These are phyloP conservation scores for Agrypnus murinus DNA, from an alignment of 2,888 invertebrate species.

Conservation along the genomic window DNA sequence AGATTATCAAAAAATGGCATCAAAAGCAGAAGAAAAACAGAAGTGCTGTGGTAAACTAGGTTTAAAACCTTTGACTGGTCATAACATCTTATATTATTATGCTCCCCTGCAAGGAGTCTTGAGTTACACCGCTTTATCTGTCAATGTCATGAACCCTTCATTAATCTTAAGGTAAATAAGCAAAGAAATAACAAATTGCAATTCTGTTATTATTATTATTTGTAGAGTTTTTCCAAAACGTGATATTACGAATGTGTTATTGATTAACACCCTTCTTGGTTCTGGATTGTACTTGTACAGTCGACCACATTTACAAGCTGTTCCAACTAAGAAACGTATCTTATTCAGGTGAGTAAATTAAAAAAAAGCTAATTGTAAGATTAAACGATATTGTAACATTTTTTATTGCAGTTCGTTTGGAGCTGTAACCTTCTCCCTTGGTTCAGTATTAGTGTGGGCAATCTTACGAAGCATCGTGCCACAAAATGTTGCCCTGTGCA, in stretches of 20 bases:
- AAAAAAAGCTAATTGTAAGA: background rate
- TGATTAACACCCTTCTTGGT: conserved; percentile 87
- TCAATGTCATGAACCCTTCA: conserved; percentile 90
- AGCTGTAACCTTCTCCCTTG: conserved; percentile 89
- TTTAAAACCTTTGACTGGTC: conserved; percentile 81
- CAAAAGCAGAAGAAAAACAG: conserved; percentile 59
- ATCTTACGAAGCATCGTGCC: conserved; percentile 87
- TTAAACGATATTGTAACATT: too few relatives aligned
- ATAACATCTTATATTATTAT: conserved; percentile 84
- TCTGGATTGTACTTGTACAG: conserved; percentile 89
- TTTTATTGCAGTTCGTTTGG: conserved; percentile 75
- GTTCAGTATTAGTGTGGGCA: conserved; percentile 92
- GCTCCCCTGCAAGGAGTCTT: conserved; percentile 83
- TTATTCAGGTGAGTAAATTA: conserved; percentile 77
- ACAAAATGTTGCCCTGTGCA: conserved; percentile 79
- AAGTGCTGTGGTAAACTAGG: conserved; percentile 66
- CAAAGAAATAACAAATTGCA: too few relatives aligned
- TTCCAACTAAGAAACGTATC: conserved; percentile 77
- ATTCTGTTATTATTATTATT: conserved; percentile 62
- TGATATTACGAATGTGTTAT: conserved; percentile 87
- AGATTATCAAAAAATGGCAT: conserved; percentile 61
- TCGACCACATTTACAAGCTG: conserved; percentile 83
- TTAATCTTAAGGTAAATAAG: conserved; percentile 79
- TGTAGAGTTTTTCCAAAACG: conserved; percentile 81
- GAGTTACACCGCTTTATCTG: conserved; percentile 85